A percentile compares a stretch with the other conserved stretches of the same genome.
These are phyloP conservation scores for Brachionus manjavacas DNA, from an alignment of 1,140 invertebrate genomes.

Conservation along the genomic window DNA sequence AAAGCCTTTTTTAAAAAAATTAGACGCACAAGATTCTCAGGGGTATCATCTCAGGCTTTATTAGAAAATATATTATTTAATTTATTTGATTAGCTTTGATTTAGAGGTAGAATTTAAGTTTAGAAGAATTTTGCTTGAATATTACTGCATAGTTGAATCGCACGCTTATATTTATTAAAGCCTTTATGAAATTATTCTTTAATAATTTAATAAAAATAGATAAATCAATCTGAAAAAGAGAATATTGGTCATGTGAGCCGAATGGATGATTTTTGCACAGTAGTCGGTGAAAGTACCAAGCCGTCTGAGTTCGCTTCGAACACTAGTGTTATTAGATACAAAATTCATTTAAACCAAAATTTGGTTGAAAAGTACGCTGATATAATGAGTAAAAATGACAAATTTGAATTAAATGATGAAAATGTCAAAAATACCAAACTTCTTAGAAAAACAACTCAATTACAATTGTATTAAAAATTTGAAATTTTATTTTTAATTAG, in stretches of 20 bases:
- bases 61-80: neutral
- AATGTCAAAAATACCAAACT: neutral
- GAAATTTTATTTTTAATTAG: neutral
- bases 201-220: neutral
- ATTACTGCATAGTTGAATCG: neutral
- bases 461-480: conserved; percentile 1
- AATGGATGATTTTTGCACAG: neutral
- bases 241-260: neutral
- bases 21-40: neutral
- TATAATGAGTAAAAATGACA: conserved; percentile 35
- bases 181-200: too few relatives aligned
- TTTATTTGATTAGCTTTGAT: neutral
- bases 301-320: conserved; percentile 22
- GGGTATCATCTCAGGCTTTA: neutral
- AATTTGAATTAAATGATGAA: neutral
- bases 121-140: neutral
- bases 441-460: conserved; percentile 17
- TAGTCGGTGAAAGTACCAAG: conserved; percentile 34
- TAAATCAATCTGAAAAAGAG: neutral
- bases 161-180: neutral
- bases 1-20: conserved; percentile 20
- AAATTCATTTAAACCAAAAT: neutral
- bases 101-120: neutral
- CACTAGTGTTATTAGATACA: neutral
- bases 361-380: conserved; percentile 17